These are phyloP conservation scores for Chiloscyllium punctatum DNA, from an alignment of 2,797 vertebrate genomes.

Conservation along the genomic window DNA sequence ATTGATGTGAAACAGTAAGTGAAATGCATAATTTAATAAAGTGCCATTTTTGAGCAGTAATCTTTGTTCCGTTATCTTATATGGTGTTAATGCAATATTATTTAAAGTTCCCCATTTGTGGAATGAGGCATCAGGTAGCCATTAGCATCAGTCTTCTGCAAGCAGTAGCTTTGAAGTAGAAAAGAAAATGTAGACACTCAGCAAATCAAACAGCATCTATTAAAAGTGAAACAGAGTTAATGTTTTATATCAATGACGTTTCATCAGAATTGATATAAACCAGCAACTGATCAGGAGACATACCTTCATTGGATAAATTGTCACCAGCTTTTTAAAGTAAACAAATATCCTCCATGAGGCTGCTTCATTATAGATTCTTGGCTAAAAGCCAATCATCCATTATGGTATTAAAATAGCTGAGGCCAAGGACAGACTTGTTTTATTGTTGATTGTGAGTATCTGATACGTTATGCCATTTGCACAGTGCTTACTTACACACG, in stretches of 20 bases:
- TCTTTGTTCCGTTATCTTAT: background rate
- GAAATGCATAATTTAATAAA: background rate
- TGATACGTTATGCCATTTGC: no score
- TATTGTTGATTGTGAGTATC: no score
- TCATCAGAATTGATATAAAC: background rate
- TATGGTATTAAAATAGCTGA: no score
- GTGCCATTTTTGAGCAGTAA: background rate
- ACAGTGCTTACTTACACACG: no score
- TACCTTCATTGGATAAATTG: background rate
- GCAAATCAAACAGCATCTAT: background rate
- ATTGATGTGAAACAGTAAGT: constrained; percentile 11
- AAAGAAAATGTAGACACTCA: background rate
- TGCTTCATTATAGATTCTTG: background rate
- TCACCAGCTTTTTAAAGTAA: background rate
- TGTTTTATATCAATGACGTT: background rate
- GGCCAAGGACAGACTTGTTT: no score
- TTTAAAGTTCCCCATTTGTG: background rate
- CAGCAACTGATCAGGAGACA: background rate
- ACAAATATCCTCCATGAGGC: background rate
- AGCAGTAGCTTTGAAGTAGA: background rate
- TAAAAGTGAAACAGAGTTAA: background rate
- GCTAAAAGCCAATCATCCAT: no score
- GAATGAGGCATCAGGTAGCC: background rate
- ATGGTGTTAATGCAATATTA: background rate
- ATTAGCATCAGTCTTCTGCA: background rate